Base-by-base conservation (phyloP, 2,888 invertebrate genomes). In the Hydropsyche betteni region DNA sequence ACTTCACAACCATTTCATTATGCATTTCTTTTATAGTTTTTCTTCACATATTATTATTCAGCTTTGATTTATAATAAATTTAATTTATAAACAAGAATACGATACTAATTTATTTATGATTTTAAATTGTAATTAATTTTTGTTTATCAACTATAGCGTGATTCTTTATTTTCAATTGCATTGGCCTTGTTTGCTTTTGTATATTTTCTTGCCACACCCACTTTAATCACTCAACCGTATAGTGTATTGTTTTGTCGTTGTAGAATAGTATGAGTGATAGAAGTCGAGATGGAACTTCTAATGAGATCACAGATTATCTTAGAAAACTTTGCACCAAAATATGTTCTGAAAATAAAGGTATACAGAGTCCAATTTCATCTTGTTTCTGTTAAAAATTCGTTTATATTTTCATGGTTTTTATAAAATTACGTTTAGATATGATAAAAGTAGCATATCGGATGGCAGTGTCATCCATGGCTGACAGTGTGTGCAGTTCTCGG, bases 311-410 rank as follows among this genome's bases (percentile, higher is more conserved):
- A 2, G 79, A 77, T 44, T 77, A 74, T 51, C 74, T 79, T n/a
- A 79, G 53, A 69, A 79, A 79, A 51, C 69, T 79, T 5, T 79
- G 79, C 64, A 12, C 34, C n/a, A 77, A 75, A 58, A 70, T 79
- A 74, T 79, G 79, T 64, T 71, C 70, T 1, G 44, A 44, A 7
- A 75, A 74, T 36, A 76, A 77, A 79, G 75, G 79, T 78, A 71
- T 51, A n/a, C 38, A 24, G 50, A 24, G 6, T n/a, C 38, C 51
- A 16, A 10, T 33, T 44, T 69, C n/a, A 34, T 33, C 8, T 69
- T 36, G n/a, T 64, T 36, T 64, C 10, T 36, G n/a, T 64, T 44
- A 10, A 44, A 8, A 44, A 44, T 53, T 12, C 4, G 14, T 14
- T 61, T 61, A 24, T 5, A 16, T 7, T 16, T 24, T 5, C 8